Base-by-base conservation (phyloP, 1,140 invertebrate species). In the Heliconius melpomene region DNA sequence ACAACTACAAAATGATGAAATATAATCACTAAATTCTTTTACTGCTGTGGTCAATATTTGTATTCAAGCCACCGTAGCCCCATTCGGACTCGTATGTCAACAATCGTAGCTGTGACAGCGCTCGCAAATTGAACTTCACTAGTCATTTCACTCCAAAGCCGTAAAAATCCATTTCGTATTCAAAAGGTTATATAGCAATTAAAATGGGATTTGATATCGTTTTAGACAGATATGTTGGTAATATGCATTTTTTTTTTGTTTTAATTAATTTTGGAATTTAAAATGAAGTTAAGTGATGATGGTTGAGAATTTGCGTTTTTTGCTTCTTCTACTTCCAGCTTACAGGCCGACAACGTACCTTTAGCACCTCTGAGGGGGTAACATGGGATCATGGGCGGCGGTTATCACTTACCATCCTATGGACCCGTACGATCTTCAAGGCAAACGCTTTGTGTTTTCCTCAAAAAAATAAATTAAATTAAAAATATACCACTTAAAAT, bases 51-150 rank as follows among this genome's bases (percentile, higher is more conserved):
- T 66, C 60, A 66, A 66, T 66, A 66, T 66, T 66, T 66, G 60
- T 29, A 66, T 66, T 26, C n/a, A 66, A 66, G 60, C 60, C 26
- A 26, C 3, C 26, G 16, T 66, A 29, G 60, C 26, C 3, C 26
- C 60, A 16, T 26, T 36, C 32, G 60, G 29, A 66, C 32, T 66
- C 60, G 60, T 66, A 66, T 66, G 60, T 29, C 60, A 66, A 66
- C 60, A 66, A 66, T 66, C 60, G 60, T 26, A 1, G 60, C 60
- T 66, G 23, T 66, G 60, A 66, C 60, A 66, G 60, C 23, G 60
- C 60, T 26, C 23, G 60, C 60, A 66, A 66, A 66, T 66, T 66
- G 26, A 66, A 66, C 60, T 66, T 66, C 60, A 66, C 60, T 66
- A 29, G 60, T 66, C 60, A 66, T 66, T 66, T 66, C 60, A 66